Base-by-base conservation (phyloP, 2,113 vertebrate genomes). In the Lonchura striata region DNA sequence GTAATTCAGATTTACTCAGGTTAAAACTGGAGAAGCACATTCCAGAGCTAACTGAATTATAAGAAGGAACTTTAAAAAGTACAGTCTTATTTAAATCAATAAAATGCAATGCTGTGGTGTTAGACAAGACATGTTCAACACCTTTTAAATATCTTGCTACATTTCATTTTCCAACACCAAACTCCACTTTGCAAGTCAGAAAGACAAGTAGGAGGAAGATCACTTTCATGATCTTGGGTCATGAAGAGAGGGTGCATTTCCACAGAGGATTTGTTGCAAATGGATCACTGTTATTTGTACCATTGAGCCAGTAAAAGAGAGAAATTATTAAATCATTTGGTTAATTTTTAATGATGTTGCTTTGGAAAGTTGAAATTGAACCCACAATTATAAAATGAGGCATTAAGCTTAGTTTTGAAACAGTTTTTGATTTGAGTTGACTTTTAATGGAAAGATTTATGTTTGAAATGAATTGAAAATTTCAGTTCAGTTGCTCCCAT, bases 381-480 rank as follows among this genome's bases (percentile, higher is more conserved):
- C 57, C 81, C 69, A 18, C 65, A 82, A 42, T 92, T 70, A 88
- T 82, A 85, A 76, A 82, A 72, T 47, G 11, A 25, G 28, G 46
- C 24, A 37, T 10, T 46, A 46, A 86, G 42, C 54, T 88, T 47
- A 50, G 71, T 92, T 92, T 90, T 70, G 46, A 93, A 93, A 88
- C 52, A 82, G 14, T 35, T 76, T 92, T 76, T 91, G 6, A 82
- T 87, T 76, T 82, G 77, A 15, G 2, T 65, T 85, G 54, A 35
- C 59, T 94, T 89, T 50, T 39, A 95, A 74, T 50, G 50, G 79
- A 63, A 85, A 68, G 59, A 66, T 94, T 77, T 3, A 7, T 42
- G 35, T 79, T 66, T 94, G 87, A 87, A 95, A 80, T 79, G 86
- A 87, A 72, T 92, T 50, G 35, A 91, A 89, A 90, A 94, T 92